A percentile compares a stretch with the other conserved stretches of the same genome.
phyloP scores from a whole-genome alignment of 2,113 vertebrate species.

The Chunga burmeisteri region DNA sequence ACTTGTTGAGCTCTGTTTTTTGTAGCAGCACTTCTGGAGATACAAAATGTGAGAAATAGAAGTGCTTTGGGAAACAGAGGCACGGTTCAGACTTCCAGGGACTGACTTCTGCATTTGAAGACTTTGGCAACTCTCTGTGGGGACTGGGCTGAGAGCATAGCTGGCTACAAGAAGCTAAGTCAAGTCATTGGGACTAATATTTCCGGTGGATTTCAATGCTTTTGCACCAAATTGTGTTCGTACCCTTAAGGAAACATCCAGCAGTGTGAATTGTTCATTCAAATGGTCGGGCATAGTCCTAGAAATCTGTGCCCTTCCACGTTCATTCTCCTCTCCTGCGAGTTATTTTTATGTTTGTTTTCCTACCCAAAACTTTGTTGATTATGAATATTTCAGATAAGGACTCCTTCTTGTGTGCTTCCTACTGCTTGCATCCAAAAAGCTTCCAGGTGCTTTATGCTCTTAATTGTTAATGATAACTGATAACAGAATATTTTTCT shows the following conservation, averaged over 20 bases:
- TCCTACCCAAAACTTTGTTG: not conserved
- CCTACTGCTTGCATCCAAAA: not conserved
- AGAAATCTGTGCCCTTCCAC: not conserved
- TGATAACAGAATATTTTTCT: too few species aligned
- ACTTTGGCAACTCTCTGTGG: not conserved
- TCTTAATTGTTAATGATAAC: too few species aligned
- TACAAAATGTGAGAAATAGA: not conserved
- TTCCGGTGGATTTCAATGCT: not conserved
- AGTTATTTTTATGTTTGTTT: not conserved
- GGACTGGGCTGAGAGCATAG: not conserved
- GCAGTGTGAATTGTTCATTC: not conserved
- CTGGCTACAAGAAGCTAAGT: not conserved
- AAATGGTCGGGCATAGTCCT: not conserved
- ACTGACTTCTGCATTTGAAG: not conserved
- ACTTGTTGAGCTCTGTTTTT: not conserved
- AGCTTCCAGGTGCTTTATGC: not conserved
- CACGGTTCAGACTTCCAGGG: not conserved
- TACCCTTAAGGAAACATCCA: not conserved
- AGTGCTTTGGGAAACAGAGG: not conserved
- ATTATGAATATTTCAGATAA: not conserved
- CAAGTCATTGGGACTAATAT: not conserved
- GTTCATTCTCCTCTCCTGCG: not conserved
- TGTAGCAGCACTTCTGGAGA: constrained; percentile 30
- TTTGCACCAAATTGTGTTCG: not conserved
- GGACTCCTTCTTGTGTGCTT: not conserved